A percentile compares a stretch with the other conserved stretches of the same genome.
Evolutionary conservation across 1,140 invertebrate genomes (phyloP).

Genomic region (Papilio polyxenes): DNA sequence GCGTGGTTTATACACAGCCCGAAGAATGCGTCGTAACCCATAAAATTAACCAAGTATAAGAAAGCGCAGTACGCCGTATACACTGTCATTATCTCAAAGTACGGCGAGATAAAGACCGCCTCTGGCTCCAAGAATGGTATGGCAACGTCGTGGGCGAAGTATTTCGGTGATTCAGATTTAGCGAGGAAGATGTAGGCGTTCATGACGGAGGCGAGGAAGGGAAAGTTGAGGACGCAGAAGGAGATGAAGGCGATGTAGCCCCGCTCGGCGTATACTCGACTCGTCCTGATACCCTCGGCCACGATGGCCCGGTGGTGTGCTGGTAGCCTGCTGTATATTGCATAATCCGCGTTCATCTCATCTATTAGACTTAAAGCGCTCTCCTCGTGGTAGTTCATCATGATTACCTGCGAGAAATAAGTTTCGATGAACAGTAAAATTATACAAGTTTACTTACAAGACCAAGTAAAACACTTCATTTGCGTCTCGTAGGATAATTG

Average conservation of each 20-base stretch:
- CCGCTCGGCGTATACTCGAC: constrained; percentile 47
- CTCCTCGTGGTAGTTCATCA: constrained; percentile 47
- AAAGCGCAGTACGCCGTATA: constrained; percentile 46
- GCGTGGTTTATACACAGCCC: constrained; percentile 57
- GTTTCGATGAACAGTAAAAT: not conserved
- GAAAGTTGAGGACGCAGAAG: constrained; percentile 48
- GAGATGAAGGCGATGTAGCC: constrained; percentile 46
- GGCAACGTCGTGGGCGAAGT: constrained; percentile 59
- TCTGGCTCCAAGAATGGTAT: constrained; percentile 49
- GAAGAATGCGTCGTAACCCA: constrained; percentile 58
- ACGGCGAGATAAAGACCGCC: constrained; percentile 48
- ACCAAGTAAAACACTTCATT: too few relatives aligned
- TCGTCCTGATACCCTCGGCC: constrained; percentile 42
- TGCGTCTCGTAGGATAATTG: too few relatives aligned
- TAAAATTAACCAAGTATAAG: constrained; percentile 50
- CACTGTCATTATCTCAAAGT: constrained; percentile 51
- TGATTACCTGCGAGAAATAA: constrained; percentile 46
- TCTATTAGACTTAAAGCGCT: constrained; percentile 47
- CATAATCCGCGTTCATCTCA: constrained; percentile 52
- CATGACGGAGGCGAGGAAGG: constrained; percentile 45
- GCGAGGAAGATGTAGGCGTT: constrained; percentile 51
- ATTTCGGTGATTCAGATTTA: constrained; percentile 43
- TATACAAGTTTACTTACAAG: too few relatives aligned
- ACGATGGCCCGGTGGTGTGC: constrained; percentile 41
- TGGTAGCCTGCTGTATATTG: constrained; percentile 42